Evolutionary conservation across 35 echinoderm and acorn worm species (phyloP), one percentile per base, ranked within the genome.

Genomic region (Apostichopus californicus): DNA sequence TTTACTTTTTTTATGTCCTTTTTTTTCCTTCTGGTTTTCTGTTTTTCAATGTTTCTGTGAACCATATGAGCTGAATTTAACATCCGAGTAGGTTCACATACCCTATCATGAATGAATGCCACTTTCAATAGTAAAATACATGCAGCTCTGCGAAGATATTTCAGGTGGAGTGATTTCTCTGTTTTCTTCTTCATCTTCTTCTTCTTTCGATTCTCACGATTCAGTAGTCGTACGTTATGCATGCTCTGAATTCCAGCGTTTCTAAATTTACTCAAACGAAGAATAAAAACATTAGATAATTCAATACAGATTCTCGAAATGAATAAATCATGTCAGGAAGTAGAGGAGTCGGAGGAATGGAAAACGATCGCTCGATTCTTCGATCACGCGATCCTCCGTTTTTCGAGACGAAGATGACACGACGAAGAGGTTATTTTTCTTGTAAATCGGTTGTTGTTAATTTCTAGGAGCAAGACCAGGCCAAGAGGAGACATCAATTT

Each of bases 401-500:
- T 46, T 46, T 46, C 34, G 34, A 18, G 23, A 46, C 54, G 5
- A 14, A 91, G 77, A 78, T 5, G 12, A 81, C 14, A 79, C 14
- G 55, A 18, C 0, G 5, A 75, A 81, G 23, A 81, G 26, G 52
- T 77, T 8, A 81, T 81, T 55, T 46, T n/a, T 11, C 52, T 83
- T 12, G 80, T 15, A 85, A 58, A 55, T 81, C 9, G 14, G 54
- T 52, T 14, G 25, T 53, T 72, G 3, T 73, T 21, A 63, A 8
- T 60, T 9, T 64, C 12, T 87, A 98, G 97, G 93, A 92, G 55
- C 97, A 98, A 80, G 80, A 96, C 22, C 82, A 85, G 82, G 93
- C 93, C 65, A 99, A 96, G 90, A 93, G 89, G 83, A 80, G 92
- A 25, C 95, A 99, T 78, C 79, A 92, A 75, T 93, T 94, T 34